A percentile compares a stretch with the other conserved stretches of the same genome.
Evolutionary conservation across 2,113 vertebrate species (phyloP).

Genomic region (Puntigrus tetrazona): DNA sequence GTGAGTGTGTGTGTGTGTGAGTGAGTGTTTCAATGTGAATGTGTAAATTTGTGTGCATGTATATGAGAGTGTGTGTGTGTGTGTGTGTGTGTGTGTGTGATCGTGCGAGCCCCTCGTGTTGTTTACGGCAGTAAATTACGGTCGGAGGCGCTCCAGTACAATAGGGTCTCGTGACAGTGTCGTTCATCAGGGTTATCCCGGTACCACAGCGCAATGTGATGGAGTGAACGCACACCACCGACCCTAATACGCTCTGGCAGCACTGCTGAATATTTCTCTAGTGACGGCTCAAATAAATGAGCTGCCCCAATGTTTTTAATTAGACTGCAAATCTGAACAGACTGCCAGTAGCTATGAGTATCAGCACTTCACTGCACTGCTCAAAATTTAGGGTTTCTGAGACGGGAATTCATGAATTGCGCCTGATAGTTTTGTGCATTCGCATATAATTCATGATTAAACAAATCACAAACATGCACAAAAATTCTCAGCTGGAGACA

Average conservation of each 20-base stretch:
- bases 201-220: constrained; percentile 70
- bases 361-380: not conserved
- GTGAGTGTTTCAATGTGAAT: constrained; percentile 59
- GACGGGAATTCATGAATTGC: not conserved
- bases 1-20: constrained; percentile 56
- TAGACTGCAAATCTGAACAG: constrained; percentile 68
- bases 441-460: not conserved
- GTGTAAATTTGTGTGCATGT: constrained; percentile 58
- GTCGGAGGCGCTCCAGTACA: constrained; percentile 80
- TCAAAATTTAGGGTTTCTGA: not conserved
- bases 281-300: constrained; percentile 86
- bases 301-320: constrained; percentile 80
- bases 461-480: not conserved
- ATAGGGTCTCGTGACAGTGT: constrained; percentile 88
- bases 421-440: not conserved
- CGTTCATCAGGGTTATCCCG: constrained; percentile 86
- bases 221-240: constrained; percentile 87
- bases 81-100: constrained; percentile 38
- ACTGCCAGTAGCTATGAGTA: constrained; percentile 21
- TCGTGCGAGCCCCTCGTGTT: constrained; percentile 78
- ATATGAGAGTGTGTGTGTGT: constrained; percentile 45
- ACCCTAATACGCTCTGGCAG: constrained; percentile 86
- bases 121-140: constrained; percentile 96
- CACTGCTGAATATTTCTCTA: constrained; percentile 82
- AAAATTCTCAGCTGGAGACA: not conserved